These are phyloP conservation scores for Xiphydria camelus DNA, from an alignment of 2,888 invertebrate species.

Conservation along the genomic window DNA sequence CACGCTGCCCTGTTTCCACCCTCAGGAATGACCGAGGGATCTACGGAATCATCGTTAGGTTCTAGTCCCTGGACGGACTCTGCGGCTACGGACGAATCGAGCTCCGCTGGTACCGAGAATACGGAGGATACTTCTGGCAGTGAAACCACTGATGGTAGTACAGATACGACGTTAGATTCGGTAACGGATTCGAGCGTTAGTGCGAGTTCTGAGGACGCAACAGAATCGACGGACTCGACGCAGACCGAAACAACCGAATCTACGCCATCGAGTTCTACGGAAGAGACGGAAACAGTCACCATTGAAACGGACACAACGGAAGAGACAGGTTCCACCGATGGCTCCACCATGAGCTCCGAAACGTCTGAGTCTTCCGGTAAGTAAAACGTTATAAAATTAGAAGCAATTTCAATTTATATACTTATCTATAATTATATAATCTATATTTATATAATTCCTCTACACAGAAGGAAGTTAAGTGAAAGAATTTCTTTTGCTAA, in stretches of 20 bases:
- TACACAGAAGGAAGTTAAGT: too few relatives aligned
- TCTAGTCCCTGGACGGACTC: constrained; percentile 20
- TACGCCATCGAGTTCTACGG: constrained; percentile 15
- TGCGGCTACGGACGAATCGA: constrained; percentile 16
- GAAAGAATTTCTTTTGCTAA: too few relatives aligned
- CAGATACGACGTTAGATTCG: too few relatives aligned
- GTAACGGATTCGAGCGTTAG: constrained; percentile 22
- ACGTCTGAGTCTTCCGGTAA: constrained; percentile 15
- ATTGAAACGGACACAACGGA: constrained; percentile 27
- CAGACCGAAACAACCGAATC: constrained; percentile 20
- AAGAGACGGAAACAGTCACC: constrained; percentile 18
- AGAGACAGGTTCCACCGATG: constrained; percentile 22
- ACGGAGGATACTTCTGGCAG: neutral
- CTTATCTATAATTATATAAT: too few relatives aligned
- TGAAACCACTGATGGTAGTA: neutral
- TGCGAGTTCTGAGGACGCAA: too few relatives aligned
- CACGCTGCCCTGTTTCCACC: neutral
- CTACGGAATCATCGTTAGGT: constrained; percentile 19
- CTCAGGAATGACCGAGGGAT: constrained; percentile 18
- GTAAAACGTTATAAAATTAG: too few relatives aligned
- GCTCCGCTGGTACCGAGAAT: neutral
- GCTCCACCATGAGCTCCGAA: constrained; percentile 15
- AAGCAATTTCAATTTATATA: too few relatives aligned
- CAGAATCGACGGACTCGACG: constrained; percentile 28
- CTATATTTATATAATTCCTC: too few relatives aligned